Conservation (phyloP, 35 echinoderm and acorn worm species). For the Apostichopus parvimensis region DNA sequence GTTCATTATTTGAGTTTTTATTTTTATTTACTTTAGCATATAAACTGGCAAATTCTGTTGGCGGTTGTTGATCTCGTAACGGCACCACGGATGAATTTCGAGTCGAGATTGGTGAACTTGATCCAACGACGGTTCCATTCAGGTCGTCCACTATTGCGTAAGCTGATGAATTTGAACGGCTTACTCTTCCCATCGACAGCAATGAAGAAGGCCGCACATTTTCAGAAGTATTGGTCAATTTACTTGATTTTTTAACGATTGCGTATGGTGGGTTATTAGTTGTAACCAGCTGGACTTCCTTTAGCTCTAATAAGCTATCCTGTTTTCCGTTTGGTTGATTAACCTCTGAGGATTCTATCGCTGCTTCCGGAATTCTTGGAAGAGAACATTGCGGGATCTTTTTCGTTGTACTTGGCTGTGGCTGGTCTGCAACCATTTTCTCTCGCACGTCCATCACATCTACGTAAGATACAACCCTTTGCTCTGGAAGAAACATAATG, state of each 20-base stretch:
- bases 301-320: neutral
- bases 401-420: neutral
- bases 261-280: neutral
- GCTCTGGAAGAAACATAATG: neutral
- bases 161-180: neutral
- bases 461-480: slow-evolving; percentile 15
- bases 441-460: slow-evolving; percentile 1
- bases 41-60: neutral
- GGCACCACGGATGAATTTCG: neutral
- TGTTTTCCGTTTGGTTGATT: neutral
- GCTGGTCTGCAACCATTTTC: neutral
- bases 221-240: neutral
- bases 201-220: neutral
- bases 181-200: neutral
- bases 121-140: neutral
- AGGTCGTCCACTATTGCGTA: neutral
- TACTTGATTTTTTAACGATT: neutral
- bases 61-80: neutral
- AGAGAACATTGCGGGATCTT: slow-evolving; percentile 1
- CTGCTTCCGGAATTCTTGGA: neutral
- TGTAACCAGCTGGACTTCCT: neutral
- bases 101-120: neutral
- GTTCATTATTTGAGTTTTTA: slow-evolving; percentile 18
- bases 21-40: slow-evolving; percentile 30
- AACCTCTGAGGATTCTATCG: neutral